Evolutionary conservation across 2,113 vertebrate species (phyloP), one percentile per base, ranked within the genome.

Genomic region (Scolopax mira): DNA sequence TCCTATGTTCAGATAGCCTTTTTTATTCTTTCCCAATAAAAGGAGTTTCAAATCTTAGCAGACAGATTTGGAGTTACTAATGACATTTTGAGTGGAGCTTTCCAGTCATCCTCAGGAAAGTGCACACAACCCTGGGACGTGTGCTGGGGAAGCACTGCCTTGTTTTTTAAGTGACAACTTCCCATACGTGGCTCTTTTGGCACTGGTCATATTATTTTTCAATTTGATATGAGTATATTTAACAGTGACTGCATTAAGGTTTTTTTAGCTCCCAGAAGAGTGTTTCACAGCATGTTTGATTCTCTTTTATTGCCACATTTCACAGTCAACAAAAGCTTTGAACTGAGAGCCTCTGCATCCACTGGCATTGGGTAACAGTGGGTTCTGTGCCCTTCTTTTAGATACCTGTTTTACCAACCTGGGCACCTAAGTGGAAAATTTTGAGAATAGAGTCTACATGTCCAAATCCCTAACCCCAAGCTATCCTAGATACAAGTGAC

Each of bases 281-380:
- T 82, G 30, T 81, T 92, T 92, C 73, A 62, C 22, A 37, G 24
- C 42, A 24, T 72, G 49, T 96, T 93, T 93, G 54, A 51, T 92
- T 93, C 52, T 71, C 28, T 83, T 88, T 89, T 91, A 89, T 89
- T 92, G 60, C 75, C 51, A 49, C 65, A 52, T 91, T 88, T 91
- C 64, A 73, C 49, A 73, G 35, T 54, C 75, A 91, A 58, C 79
- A 79, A 88, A 54, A 88, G 67, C 27, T 83, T 89, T 80, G 64
- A 89, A 49, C 61, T 49, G 48, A 73, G 37, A 70, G 10, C 23
- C 10, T 81, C 74, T 46, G 30, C 37, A 49, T 66, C 58, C 23
- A 9, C 41, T 83, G 88, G 52, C 52, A 69, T 23, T 67, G 57
- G 57, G 9, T 87, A 64, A 52, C 54, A 58, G 48, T 19, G 51